These are phyloP conservation scores for Urocynchramus pylzowi DNA, from an alignment of 2,113 vertebrate genomes.

Conservation along the genomic window DNA sequence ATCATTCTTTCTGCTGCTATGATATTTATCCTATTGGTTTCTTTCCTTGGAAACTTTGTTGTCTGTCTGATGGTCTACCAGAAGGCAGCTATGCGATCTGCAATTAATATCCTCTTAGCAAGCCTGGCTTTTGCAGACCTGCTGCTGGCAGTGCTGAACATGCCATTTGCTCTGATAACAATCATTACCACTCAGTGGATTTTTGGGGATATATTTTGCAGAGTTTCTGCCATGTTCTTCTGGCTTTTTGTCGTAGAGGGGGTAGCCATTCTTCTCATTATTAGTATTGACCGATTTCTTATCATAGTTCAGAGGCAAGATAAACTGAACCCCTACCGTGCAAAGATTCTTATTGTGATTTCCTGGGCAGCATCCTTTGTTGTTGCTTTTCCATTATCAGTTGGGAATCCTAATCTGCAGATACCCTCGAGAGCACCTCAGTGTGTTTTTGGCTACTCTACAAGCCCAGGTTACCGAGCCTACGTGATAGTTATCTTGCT, in stretches of 20 bases:
- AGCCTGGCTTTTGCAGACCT: slow-evolving; percentile 96
- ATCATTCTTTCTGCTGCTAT: slow-evolving; percentile 87
- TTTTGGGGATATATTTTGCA: slow-evolving; percentile 90
- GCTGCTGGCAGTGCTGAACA: slow-evolving; percentile 92
- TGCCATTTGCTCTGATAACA: slow-evolving; percentile 92
- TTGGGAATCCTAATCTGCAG: slow-evolving; percentile 86
- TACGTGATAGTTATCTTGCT: slow-evolving; percentile 88
- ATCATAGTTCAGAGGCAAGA: slow-evolving; percentile 98
- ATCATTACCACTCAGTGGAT: slow-evolving; percentile 89
- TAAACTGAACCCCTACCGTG: slow-evolving; percentile 89
- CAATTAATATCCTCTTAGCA: slow-evolving; percentile 96
- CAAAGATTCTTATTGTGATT: slow-evolving; percentile 88
- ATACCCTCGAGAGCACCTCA: slow-evolving; percentile 90
- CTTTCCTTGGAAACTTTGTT: slow-evolving; percentile 92
- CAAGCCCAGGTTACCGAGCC: slow-evolving; percentile 81
- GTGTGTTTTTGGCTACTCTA: slow-evolving; percentile 92
- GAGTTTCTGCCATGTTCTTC: slow-evolving; percentile 93
- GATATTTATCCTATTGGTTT: slow-evolving; percentile 85
- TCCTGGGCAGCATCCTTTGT: slow-evolving; percentile 88
- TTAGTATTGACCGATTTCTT: slow-evolving; percentile 96
- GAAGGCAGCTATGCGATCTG: slow-evolving; percentile 95
- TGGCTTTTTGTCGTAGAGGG: slow-evolving; percentile 95
- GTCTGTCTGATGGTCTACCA: slow-evolving; percentile 99
- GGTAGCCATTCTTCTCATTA: slow-evolving; percentile 92
- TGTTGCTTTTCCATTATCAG: slow-evolving; percentile 86